phyloP scores from a whole-genome alignment of 1,140 invertebrate genomes.

The Plodia interpunctella region DNA sequence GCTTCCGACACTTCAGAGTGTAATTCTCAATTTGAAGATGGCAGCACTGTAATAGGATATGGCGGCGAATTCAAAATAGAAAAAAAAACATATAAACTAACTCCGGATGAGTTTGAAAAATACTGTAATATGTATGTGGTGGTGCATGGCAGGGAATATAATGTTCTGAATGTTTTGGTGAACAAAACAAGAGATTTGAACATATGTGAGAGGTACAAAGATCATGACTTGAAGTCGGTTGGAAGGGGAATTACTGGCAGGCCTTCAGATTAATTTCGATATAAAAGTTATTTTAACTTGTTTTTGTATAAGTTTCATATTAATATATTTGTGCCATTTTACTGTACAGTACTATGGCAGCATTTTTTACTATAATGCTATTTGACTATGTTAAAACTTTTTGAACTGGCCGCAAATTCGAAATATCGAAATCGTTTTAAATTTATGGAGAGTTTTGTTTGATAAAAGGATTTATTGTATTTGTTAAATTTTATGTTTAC shows the following conservation, averaged over 20 bases:
- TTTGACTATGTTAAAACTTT: no score
- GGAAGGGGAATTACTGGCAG: conserved; percentile 28
- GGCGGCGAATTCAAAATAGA: conserved; percentile 14
- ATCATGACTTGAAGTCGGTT: conserved; percentile 37
- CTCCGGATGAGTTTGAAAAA: conserved; percentile 40
- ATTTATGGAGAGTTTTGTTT: no score
- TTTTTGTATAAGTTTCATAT: not conserved
- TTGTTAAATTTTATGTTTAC: no score
- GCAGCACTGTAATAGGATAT: conserved; percentile 30
- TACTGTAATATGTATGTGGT: conserved; percentile 40
- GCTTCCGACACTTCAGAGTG: conserved; percentile 3
- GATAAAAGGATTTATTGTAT: no score
- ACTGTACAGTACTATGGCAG: no score
- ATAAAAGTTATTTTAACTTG: no score
- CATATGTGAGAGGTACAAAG: conserved; percentile 46
- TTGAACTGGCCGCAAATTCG: no score
- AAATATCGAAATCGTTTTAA: no score
- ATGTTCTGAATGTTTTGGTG: conserved; percentile 44
- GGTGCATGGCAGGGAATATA: conserved; percentile 32
- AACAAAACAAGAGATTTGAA: conserved; percentile 49
- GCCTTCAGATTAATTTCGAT: not conserved
- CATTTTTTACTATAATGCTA: no score
- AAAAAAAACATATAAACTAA: conserved; percentile 27
- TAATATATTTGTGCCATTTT: not conserved
- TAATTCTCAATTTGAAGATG: conserved; percentile 21